phyloP scores from a whole-genome alignment of 2,888 invertebrate genomes.

The Microplitis deprimator region DNA sequence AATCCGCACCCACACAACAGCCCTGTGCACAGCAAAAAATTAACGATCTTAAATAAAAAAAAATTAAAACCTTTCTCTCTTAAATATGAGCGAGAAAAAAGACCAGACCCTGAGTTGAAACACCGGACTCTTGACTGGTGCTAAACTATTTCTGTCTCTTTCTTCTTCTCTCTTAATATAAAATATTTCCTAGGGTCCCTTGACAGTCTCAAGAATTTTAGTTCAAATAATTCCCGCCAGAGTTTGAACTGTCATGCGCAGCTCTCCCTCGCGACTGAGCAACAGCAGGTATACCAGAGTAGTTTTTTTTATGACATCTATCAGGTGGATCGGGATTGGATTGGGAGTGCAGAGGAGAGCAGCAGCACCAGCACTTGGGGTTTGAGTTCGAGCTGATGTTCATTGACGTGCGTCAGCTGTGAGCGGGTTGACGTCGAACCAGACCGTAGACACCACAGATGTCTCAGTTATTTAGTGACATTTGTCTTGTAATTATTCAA shows the following conservation, averaged over 20 bases:
- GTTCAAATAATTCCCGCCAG: background rate
- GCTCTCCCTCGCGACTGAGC: background rate
- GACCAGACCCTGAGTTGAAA: background rate
- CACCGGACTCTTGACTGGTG: background rate
- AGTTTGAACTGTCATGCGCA: background rate
- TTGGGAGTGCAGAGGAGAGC: background rate
- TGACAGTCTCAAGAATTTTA: background rate
- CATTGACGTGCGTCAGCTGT: slow-evolving; percentile 47
- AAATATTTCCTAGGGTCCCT: background rate
- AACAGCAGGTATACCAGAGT: background rate
- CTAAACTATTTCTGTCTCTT: background rate
- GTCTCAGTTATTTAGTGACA: background rate
- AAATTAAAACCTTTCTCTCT: background rate
- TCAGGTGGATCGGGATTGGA: background rate
- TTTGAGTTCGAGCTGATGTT: slow-evolving; percentile 17
- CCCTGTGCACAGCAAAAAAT: background rate
- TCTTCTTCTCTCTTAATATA: background rate
- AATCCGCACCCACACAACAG: background rate
- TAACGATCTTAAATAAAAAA: background rate
- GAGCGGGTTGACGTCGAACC: slow-evolving; percentile 35
- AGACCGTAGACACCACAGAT: slow-evolving; percentile 20
- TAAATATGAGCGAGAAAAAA: background rate
- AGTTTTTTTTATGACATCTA: background rate
- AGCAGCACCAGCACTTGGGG: background rate
- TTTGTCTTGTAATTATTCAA: background rate